Evolutionary conservation across 2,888 invertebrate genomes (phyloP).

Genomic region (Lobophora halterata): DNA sequence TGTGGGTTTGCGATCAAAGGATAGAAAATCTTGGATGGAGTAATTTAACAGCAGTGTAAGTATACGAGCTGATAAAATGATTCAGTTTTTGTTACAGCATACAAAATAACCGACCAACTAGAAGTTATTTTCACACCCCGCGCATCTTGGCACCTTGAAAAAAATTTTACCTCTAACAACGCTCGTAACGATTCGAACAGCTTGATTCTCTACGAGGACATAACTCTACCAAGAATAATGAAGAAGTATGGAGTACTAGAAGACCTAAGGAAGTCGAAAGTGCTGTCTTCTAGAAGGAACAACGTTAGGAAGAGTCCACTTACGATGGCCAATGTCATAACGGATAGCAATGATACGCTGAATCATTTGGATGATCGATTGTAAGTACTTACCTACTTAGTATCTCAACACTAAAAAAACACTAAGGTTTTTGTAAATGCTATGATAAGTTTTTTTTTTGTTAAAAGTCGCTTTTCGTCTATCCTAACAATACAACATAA

Average conservation of each 20-base stretch:
- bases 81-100: constrained; percentile 47
- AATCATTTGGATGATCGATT: constrained; percentile 63
- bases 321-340: constrained; percentile 62
- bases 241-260: constrained; percentile 46
- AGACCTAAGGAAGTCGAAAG: constrained; percentile 50
- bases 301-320: constrained; percentile 51
- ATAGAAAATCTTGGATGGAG: no score
- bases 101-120: constrained; percentile 53
- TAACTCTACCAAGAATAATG: constrained; percentile 1
- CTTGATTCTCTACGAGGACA: constrained; percentile 4
- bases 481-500: no score
- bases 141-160: constrained; percentile 43
- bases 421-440: no score
- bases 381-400: constrained; percentile 46
- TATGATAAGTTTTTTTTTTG: no score
- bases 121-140: constrained; percentile 51
- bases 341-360: constrained; percentile 64
- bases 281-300: constrained; percentile 49
- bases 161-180: constrained; percentile 3
- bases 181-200: constrained; percentile 1
- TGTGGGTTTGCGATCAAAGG: no score
- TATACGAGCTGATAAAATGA: no score
- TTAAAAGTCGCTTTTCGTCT: no score
- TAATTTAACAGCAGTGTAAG: no score
- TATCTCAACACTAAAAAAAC: no score